phyloP scores from a whole-genome alignment of 2,888 invertebrate genomes.

The Abrostola triplasia region DNA sequence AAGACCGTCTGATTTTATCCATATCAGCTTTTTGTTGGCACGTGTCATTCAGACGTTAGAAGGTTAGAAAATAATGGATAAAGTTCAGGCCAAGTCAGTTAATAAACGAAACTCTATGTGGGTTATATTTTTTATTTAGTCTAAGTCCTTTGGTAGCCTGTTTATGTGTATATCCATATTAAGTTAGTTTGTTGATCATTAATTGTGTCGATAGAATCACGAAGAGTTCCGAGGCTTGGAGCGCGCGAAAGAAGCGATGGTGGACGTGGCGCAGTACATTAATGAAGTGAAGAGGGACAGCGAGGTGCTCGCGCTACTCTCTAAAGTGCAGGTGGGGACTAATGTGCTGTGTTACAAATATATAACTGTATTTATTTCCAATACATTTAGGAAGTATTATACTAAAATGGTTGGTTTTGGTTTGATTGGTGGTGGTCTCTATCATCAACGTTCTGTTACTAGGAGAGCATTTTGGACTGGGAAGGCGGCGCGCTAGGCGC shows the following conservation, averaged over 20 bases:
- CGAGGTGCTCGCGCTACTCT: slow-evolving; percentile 96
- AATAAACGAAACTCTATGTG: too few species aligned
- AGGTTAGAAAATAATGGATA: too few species aligned
- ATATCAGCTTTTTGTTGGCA: too few species aligned
- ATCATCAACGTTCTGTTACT: slow-evolving; percentile 22
- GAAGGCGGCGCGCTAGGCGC: slow-evolving; percentile 93
- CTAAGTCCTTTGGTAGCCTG: too few species aligned
- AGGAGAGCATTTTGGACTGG: slow-evolving; percentile 95
- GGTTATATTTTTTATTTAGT: too few species aligned
- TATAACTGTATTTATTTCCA: too few species aligned
- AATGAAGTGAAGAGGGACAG: slow-evolving; percentile 99
- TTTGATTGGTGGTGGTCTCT: neutral
- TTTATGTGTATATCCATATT: too few species aligned
- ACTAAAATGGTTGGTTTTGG: neutral
- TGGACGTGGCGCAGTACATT: slow-evolving; percentile 98
- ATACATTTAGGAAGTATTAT: neutral
- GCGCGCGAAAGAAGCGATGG: slow-evolving; percentile 97
- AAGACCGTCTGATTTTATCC: too few species aligned
- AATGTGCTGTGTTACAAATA: too few species aligned
- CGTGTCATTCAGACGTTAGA: too few species aligned
- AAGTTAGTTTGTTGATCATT: neutral
- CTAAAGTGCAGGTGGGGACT: slow-evolving; percentile 93
- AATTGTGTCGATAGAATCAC: slow-evolving; percentile 87
- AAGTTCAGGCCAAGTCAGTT: too few species aligned
- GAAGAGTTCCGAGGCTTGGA: slow-evolving; percentile 95